These are phyloP conservation scores for Pristionchus fissidentatus DNA, from an alignment of 2,888 invertebrate species.

Conservation along the genomic window DNA sequence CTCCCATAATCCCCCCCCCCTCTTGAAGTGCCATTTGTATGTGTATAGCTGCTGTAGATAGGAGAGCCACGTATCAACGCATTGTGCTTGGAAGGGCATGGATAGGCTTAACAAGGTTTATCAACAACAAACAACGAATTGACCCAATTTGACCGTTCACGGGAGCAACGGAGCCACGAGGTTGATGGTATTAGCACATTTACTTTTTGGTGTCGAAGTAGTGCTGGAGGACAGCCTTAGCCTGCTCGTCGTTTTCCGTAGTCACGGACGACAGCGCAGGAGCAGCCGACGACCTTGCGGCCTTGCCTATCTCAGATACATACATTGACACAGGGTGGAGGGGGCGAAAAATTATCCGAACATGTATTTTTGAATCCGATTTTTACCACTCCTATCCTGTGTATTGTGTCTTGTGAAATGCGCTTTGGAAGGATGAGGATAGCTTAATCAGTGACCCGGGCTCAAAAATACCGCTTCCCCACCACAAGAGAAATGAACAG, in stretches of 20 bases:
- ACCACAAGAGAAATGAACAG: no score
- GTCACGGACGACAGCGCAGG: conserved; percentile 96
- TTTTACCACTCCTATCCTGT: no score
- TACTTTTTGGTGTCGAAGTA: conserved; percentile 83
- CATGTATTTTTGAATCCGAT: no score
- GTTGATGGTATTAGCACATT: neutral
- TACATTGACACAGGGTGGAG: no score
- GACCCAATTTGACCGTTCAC: neutral
- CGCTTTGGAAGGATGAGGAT: no score
- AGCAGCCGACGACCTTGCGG: conserved; percentile 98
- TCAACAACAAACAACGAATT: no score
- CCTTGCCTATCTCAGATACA: no score
- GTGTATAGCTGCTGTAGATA: neutral
- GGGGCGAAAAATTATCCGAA: no score
- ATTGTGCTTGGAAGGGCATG: neutral
- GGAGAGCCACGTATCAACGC: neutral
- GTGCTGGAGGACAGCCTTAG: conserved; percentile 92
- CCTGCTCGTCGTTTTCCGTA: conserved; percentile 97
- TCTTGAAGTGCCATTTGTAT: neutral
- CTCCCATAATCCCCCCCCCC: neutral
- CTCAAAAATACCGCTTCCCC: no score
- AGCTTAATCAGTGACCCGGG: no score
- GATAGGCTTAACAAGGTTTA: conserved; percentile 58
- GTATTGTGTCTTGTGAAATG: no score
- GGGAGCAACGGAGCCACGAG: conserved; percentile 30